Conservation (phyloP, 2,113 vertebrate genomes). For the Prochilodus magdalenae region DNA sequence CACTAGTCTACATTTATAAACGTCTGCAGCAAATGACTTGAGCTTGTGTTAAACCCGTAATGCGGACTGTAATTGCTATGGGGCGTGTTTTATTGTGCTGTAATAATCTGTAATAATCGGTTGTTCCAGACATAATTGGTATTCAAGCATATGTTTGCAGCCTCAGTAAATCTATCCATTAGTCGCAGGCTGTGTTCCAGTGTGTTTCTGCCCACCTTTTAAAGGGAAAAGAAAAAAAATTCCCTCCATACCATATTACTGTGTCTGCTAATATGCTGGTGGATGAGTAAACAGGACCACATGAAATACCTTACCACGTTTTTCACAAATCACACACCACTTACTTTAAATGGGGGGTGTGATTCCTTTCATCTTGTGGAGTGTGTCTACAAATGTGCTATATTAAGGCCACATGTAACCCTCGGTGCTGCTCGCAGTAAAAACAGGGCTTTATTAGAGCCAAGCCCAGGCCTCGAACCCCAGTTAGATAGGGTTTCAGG, state of each 20-base stretch:
- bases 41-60: slow-evolving; percentile 23
- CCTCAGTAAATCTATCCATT: slow-evolving; percentile 10
- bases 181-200: neutral
- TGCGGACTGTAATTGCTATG: slow-evolving; percentile 18
- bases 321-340: slow-evolving; percentile 50
- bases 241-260: slow-evolving; percentile 6
- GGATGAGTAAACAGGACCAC: slow-evolving; percentile 53
- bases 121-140: slow-evolving; percentile 16
- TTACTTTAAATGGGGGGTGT: slow-evolving; percentile 61
- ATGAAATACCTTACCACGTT: slow-evolving; percentile 47
- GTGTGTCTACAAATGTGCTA: slow-evolving; percentile 55
- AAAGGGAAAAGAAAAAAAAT: slow-evolving; percentile 24
- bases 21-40: slow-evolving; percentile 34
- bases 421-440: slow-evolving; percentile 65
- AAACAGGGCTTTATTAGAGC: slow-evolving; percentile 70
- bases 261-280: slow-evolving; percentile 15
- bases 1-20: slow-evolving; percentile 43
- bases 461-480: slow-evolving; percentile 62
- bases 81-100: slow-evolving; percentile 23
- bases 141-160: slow-evolving; percentile 13
- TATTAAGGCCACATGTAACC: slow-evolving; percentile 74
- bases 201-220: slow-evolving; percentile 18
- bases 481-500: slow-evolving; percentile 64
- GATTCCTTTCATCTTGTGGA: slow-evolving; percentile 67
- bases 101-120: slow-evolving; percentile 38